Conservation (phyloP, 2,113 vertebrate species). For the Corythaixoides concolor region DNA sequence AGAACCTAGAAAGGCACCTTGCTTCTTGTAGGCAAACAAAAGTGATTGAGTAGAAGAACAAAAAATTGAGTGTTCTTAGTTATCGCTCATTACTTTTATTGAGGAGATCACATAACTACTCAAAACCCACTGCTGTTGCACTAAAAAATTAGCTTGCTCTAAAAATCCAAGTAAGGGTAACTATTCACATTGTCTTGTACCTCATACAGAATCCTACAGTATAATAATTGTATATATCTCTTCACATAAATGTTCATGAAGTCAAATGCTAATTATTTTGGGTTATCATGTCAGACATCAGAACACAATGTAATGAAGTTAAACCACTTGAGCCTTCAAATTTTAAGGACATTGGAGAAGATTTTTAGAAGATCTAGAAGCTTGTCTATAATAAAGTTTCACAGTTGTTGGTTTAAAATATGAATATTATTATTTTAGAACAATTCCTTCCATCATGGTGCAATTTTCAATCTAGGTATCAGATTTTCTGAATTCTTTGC, state of each 20-base stretch:
- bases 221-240: neutral
- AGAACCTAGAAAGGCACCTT: neutral
- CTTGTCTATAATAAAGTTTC: neutral
- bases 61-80: neutral
- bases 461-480: neutral
- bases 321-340: neutral
- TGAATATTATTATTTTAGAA: neutral
- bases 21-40: neutral
- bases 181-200: neutral
- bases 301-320: neutral
- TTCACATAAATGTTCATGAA: neutral
- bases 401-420: neutral
- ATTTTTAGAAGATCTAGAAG: neutral
- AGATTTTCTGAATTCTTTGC: neutral
- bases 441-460: neutral
- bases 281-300: neutral
- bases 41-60: neutral
- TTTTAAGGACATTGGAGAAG: neutral
- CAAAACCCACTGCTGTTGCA: neutral
- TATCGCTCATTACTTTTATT: neutral
- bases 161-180: neutral
- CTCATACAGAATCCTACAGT: neutral
- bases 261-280: neutral
- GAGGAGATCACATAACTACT: neutral
- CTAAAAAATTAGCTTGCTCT: neutral